These are phyloP conservation scores for Hypomesus transpacificus DNA, from an alignment of 2,113 vertebrate species.

Conservation along the genomic window DNA sequence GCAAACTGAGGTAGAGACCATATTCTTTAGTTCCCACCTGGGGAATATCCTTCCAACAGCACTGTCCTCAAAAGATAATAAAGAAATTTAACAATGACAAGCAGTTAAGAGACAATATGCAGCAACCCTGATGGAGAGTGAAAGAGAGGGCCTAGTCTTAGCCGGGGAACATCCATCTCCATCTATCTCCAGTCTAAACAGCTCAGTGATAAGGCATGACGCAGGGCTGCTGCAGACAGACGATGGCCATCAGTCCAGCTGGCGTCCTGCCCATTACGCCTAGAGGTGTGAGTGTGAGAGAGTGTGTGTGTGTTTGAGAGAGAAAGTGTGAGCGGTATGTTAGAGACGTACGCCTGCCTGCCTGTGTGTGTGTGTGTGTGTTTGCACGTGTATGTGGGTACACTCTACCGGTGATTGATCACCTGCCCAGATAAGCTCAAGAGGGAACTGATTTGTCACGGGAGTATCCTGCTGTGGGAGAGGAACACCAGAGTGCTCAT, in stretches of 20 bases:
- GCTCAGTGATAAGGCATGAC: slow-evolving; percentile 12
- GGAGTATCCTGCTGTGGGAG: slow-evolving; percentile 11
- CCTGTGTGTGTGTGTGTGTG: background rate
- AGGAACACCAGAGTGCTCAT: background rate
- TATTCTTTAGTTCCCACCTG: background rate
- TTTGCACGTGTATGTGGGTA: background rate
- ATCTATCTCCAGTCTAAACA: slow-evolving; percentile 22
- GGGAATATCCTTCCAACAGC: no score
- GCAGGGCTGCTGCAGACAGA: background rate
- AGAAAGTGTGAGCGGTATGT: background rate
- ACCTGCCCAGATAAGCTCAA: slow-evolving; percentile 27
- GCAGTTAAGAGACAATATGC: slow-evolving; percentile 24
- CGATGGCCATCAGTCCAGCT: slow-evolving; percentile 8
- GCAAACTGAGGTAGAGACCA: background rate
- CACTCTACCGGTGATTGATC: slow-evolving; percentile 21
- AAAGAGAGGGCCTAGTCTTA: background rate
- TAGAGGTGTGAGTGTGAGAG: background rate
- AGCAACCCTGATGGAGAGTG: background rate
- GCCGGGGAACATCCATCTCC: slow-evolving; percentile 17
- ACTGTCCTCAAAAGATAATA: no score
- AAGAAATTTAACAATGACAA: slow-evolving; percentile 8
- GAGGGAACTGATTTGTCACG: slow-evolving; percentile 29
- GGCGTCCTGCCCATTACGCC: background rate
- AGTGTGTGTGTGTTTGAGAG: background rate
- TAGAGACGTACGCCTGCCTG: background rate